phyloP scores from a whole-genome alignment of 2,113 vertebrate genomes.

The Psilopogon haemacephalus region DNA sequence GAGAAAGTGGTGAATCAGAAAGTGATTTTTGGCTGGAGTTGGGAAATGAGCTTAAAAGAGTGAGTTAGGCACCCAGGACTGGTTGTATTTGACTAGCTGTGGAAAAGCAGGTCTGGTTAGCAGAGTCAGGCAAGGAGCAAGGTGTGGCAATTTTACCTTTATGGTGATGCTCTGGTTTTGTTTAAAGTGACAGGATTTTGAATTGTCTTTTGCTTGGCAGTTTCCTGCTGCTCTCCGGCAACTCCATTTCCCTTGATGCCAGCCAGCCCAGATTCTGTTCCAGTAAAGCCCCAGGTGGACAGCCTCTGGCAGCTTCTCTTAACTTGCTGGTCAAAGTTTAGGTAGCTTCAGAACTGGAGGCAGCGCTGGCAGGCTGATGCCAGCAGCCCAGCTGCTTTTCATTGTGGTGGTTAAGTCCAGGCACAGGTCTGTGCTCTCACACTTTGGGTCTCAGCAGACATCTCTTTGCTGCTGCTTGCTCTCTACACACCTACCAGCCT shows the following conservation, averaged over 20 bases:
- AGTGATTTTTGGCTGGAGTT: conserved; percentile 45
- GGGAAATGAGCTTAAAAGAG: conserved; percentile 11
- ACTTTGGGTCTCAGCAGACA: not conserved
- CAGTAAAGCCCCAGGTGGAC: not conserved
- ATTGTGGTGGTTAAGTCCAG: not conserved
- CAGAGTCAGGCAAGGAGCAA: not conserved
- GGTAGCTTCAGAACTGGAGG: not conserved
- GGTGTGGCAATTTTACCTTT: conserved; percentile 33
- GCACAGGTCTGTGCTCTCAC: not conserved
- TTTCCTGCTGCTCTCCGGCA: not conserved
- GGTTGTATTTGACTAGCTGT: not conserved
- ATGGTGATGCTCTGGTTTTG: conserved; percentile 4
- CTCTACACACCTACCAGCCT: rapidly evolving
- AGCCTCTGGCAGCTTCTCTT: not conserved
- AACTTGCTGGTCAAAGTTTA: rapidly evolving
- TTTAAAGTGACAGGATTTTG: not conserved
- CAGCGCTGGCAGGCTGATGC: not conserved
- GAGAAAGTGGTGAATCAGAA: conserved; percentile 63
- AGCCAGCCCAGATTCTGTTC: not conserved
- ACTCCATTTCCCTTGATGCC: not conserved
- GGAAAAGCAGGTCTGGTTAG: conserved; percentile 20
- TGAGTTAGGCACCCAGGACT: conserved; percentile 8
- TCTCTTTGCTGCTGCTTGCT: not conserved
- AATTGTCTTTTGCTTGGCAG: not conserved
- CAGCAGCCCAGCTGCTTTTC: not conserved